phyloP scores from a whole-genome alignment of 2,113 vertebrate genomes.

The Alethe diademata region DNA sequence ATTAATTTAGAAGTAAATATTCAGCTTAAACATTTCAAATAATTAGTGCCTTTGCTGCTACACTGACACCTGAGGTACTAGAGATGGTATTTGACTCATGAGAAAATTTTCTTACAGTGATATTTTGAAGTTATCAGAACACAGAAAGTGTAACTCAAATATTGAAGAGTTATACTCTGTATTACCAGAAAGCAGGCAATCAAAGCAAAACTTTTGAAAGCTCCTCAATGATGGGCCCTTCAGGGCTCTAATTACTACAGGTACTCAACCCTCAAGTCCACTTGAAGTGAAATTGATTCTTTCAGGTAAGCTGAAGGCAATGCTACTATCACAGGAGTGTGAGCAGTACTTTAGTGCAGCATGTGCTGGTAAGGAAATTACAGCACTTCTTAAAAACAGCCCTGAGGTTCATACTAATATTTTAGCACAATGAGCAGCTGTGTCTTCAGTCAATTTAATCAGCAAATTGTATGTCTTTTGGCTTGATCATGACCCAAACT shows the following conservation, averaged over 20 bases:
- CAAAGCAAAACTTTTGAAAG: background rate
- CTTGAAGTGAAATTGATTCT: background rate
- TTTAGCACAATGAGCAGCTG: background rate
- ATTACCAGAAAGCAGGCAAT: background rate
- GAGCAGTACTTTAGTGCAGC: background rate
- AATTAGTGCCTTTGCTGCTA: background rate
- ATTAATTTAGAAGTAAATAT: background rate
- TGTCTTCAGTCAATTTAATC: constrained; percentile 24
- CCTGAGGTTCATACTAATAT: background rate
- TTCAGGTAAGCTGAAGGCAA: background rate
- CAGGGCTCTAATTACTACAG: background rate
- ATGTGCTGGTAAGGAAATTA: background rate
- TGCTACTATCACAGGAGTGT: background rate
- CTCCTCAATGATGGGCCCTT: background rate
- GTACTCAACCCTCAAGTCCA: background rate
- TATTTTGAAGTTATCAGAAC: background rate
- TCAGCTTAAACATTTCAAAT: background rate
- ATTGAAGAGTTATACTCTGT: background rate
- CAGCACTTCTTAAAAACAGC: background rate
- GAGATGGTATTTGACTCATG: background rate
- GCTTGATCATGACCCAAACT: background rate
- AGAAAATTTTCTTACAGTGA: background rate
- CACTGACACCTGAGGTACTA: background rate
- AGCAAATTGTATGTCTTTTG: background rate
- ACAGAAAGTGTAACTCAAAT: background rate